Percentiles rank a stretch among this genome's conserved stretches.
Conservation (phyloP, 2,797 vertebrate species). For the Lepilemur ruficaudatus region DNA sequence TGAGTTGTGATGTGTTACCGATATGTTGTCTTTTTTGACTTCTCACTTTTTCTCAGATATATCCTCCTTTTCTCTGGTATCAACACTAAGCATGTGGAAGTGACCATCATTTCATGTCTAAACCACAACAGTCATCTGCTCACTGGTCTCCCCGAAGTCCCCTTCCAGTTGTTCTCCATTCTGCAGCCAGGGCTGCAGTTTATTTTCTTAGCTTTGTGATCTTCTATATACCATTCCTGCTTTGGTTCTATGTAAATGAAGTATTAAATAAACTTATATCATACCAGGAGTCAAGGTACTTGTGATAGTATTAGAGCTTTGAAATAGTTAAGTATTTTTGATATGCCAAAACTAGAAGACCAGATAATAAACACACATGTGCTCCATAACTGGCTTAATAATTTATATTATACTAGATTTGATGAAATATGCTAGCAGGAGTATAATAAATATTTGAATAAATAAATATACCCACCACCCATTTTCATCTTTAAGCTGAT, state of each 20-base stretch:
- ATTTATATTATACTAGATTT: neutral
- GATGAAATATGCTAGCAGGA: neutral
- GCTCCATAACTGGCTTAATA: neutral
- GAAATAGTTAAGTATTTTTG: constrained; percentile 10
- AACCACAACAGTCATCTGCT: neutral
- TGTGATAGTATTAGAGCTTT: neutral
- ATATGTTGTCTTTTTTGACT: neutral
- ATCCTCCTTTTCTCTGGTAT: neutral
- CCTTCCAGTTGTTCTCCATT: neutral
- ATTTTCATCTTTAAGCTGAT: neutral
- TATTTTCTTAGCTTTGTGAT: neutral
- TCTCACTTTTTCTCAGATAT: neutral
- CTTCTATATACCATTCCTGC: neutral
- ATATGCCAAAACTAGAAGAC: neutral
- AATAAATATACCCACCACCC: neutral
- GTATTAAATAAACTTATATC: neutral
- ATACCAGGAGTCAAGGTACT: neutral
- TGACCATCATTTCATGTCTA: neutral
- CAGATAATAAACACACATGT: neutral
- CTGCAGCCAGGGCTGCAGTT: neutral
- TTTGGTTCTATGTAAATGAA: neutral
- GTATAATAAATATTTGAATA: neutral
- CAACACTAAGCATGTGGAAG: neutral
- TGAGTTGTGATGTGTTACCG: neutral
- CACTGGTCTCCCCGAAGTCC: neutral